Evolutionary conservation across 2,797 vertebrate species (phyloP), one percentile per base, ranked within the genome.

Genomic region (Diglossa cyanea): DNA sequence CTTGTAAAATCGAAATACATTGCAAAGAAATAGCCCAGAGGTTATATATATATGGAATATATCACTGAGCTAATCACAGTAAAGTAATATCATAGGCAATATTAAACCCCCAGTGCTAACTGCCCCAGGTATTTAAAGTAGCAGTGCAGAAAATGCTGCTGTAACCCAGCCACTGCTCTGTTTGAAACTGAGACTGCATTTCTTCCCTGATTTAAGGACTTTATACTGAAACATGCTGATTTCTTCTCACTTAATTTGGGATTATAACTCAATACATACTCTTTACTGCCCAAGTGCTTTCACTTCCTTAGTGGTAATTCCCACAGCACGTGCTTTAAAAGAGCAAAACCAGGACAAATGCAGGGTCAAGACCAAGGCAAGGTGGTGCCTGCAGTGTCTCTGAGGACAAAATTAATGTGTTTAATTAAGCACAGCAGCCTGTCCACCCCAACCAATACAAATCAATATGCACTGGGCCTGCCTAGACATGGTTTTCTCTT

Each of bases 11-110:
- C 78, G 81, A 96, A 97, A 95, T 92, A 50, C 26, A 68, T 96
- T 96, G 95, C 92, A 95, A 93, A 96, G 95, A 63, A 90, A 94
- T 78, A 88, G 95, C 95, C 92, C 74, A 89, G 78, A 92, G 92
- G 90, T 95, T 92, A 76, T 40, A 62, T 48, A 70, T 86, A 70
- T 62, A 23, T 39, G 73, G 90, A 91, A 97, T 95, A 83, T 86
- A 96, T 87, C 93, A 86, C 91, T 42, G 51, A 86, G 70, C 91
- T 97, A 96, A 97, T 94, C 94, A 95, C 39, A 89, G 54, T 13
- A 18, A 84, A 84, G 93, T 75, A 94, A 88, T 87, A 94, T 31
- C 15, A 2, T 1, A 77, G 91, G 84, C 76, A 87, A 21, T 65
- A 93, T 85, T 94, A 95, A 95, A 95, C 48, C 78, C 62, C 45